Evolutionary conservation across 2,888 invertebrate genomes (phyloP).

Genomic region (Chouioia cunea): DNA sequence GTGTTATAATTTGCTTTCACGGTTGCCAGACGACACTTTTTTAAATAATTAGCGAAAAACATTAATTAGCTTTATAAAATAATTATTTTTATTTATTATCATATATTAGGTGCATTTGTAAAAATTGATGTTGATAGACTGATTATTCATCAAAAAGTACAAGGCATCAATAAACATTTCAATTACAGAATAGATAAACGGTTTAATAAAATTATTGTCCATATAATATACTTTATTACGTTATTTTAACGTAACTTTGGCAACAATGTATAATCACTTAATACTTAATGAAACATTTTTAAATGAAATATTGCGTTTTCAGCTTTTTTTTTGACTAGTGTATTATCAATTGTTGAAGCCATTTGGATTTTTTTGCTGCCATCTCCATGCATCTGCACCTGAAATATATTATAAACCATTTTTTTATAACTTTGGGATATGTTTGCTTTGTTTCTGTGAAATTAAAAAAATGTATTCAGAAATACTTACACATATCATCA

Average conservation of each 20-base stretch:
- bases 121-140: neutral
- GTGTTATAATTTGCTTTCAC: no score
- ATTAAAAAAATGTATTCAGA: slow-evolving; percentile 5
- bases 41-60: no score
- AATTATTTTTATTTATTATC: neutral
- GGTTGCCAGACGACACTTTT: no score
- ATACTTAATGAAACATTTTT: slow-evolving; percentile 24
- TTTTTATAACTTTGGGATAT: slow-evolving; percentile 5
- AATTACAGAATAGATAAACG: neutral
- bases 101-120: slow-evolving; percentile 5
- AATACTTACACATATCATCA: slow-evolving; percentile 83
- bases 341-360: slow-evolving; percentile 71
- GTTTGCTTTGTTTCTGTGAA: neutral
- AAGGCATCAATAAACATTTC: neutral
- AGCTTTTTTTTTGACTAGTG: no score
- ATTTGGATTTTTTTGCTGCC: slow-evolving; percentile 87
- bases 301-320: slow-evolving; percentile 25
- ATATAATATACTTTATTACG: neutral
- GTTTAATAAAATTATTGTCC: neutral
- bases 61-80: no score
- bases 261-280: slow-evolving; percentile 41
- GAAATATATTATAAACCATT: slow-evolving; percentile 46
- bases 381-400: slow-evolving; percentile 85
- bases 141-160: slow-evolving; percentile 1
- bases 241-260: slow-evolving; percentile 58